Conservation (phyloP, 2,113 vertebrate genomes). For the Dicentrarchus labrax region DNA sequence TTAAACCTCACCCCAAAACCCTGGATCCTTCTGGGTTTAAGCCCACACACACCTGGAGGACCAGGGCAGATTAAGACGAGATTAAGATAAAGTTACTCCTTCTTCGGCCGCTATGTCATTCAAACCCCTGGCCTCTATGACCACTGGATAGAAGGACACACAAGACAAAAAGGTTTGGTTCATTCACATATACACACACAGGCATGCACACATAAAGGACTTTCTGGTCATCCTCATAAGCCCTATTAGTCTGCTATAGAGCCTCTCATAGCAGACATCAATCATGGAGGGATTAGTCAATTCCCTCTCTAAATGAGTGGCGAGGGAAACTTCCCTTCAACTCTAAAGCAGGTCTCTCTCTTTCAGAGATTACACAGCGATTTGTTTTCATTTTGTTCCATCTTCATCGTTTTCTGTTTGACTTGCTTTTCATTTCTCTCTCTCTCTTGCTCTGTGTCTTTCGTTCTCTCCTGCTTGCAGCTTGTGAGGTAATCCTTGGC, state of each 20-base stretch:
- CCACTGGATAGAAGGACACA: conserved; percentile 67
- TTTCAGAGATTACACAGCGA: conserved; percentile 83
- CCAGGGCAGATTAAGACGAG: conserved; percentile 79
- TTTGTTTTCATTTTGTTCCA: conserved; percentile 85
- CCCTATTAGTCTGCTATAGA: conserved; percentile 84
- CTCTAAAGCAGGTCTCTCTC: conserved; percentile 80
- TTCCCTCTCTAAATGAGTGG: conserved; percentile 82
- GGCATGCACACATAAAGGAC: conserved; percentile 75
- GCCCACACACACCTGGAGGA: conserved; percentile 82
- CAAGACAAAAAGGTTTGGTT: conserved; percentile 75
- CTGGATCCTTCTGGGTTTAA: conserved; percentile 71
- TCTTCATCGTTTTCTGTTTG: conserved; percentile 80
- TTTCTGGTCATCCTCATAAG: conserved; percentile 84
- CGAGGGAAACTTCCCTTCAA: conserved; percentile 83
- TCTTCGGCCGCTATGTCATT: conserved; percentile 80
- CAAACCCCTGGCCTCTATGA: conserved; percentile 74
- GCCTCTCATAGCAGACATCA: conserved; percentile 84
- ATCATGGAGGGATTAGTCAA: conserved; percentile 86
- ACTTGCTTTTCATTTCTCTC: conserved; percentile 77
- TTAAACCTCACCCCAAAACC: conserved; percentile 73
- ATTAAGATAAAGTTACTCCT: conserved; percentile 87
- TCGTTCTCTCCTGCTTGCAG: conserved; percentile 75
- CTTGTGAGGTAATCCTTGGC: conserved; percentile 86
- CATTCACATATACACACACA: conserved; percentile 58
- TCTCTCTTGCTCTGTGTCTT: conserved; percentile 62